Base-by-base conservation (phyloP, 2,888 invertebrate genomes). In the Myopa testacea region DNA sequence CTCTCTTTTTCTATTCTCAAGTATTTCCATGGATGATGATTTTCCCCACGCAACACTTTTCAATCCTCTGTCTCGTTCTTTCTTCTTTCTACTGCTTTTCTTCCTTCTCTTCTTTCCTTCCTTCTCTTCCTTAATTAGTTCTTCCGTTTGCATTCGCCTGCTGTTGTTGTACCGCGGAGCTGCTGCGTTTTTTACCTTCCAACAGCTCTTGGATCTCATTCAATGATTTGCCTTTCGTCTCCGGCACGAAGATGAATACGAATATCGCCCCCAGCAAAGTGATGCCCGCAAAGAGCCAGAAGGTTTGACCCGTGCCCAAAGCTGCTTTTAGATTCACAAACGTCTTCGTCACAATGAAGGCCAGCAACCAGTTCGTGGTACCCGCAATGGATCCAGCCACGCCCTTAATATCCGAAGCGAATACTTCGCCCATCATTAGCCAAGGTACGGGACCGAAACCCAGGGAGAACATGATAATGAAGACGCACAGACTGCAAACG, bases 381-480 rank as follows among this genome's bases (percentile, higher is more conserved):
- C 95, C 95, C 0, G 95, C 95, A 38, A 95, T 92, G 0, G 95
- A 94, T 16, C 93, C 92, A 34, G 94, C 94, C 77, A 94, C 91
- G 2, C 93, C 93, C 86, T 95, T 95, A 76, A 95, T 94, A 83
- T 95, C 93, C 3, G 94, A 91, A 68, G 95, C 92, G 87, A 97
- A 94, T 10, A 97, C 90, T 87, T 97, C 97, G 1, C 96, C 93
- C 87, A 94, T 91, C 86, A 89, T 94, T 91, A 96, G 92, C 89
- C 89, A 89, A 0, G 96, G 96, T 68, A 97, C 94, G 0, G 97
- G 96, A 0, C 96, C 97, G 84, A 93, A 94, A 68, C 96, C 96
- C 40, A 96, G 85, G 0, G 95, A 95, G 89, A 96, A 96, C 68
- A 95, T 92, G 19, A 95, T 88, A 26, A 96, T 93, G 88, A 95